phyloP scores from a whole-genome alignment of 1,140 invertebrate species.

The Phthorimaea operculella region DNA sequence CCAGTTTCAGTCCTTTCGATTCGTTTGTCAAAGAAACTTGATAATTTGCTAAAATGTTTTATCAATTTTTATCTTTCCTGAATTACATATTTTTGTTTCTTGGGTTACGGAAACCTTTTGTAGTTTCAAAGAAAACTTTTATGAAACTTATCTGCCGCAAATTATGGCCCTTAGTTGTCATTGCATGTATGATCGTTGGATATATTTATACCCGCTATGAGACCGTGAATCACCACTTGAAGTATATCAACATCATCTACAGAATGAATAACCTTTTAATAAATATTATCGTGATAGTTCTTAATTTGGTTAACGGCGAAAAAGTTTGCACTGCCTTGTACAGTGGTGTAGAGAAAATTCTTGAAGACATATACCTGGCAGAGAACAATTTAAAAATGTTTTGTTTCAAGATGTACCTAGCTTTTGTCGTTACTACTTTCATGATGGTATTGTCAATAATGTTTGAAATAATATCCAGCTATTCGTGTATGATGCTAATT shows the following conservation, averaged over 20 bases:
- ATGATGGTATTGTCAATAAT: slow-evolving; percentile 23
- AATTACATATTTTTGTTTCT: not conserved
- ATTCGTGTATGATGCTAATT: slow-evolving; percentile 29
- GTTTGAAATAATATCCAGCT: slow-evolving; percentile 27
- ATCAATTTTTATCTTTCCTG: not conserved
- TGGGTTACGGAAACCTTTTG: not conserved
- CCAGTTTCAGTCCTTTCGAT: no score
- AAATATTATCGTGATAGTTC: not conserved
- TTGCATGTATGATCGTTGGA: not conserved
- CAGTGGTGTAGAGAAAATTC: not conserved
- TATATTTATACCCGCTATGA: not conserved
- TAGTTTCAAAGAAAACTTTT: not conserved
- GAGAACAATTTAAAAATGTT: not conserved
- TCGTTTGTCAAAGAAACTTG: no score
- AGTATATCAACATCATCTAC: not conserved
- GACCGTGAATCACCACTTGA: not conserved
- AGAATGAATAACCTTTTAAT: not conserved
- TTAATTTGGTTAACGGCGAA: not conserved
- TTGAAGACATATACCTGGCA: not conserved
- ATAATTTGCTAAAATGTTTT: not conserved
- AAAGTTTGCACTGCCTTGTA: not conserved
- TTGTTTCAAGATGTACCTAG: not conserved
- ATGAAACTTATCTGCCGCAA: not conserved
- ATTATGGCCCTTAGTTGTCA: not conserved
- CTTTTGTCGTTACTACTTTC: slow-evolving; percentile 4